Base-by-base conservation (phyloP, 2,797 vertebrate species). In the Eospalax fontanierii region DNA sequence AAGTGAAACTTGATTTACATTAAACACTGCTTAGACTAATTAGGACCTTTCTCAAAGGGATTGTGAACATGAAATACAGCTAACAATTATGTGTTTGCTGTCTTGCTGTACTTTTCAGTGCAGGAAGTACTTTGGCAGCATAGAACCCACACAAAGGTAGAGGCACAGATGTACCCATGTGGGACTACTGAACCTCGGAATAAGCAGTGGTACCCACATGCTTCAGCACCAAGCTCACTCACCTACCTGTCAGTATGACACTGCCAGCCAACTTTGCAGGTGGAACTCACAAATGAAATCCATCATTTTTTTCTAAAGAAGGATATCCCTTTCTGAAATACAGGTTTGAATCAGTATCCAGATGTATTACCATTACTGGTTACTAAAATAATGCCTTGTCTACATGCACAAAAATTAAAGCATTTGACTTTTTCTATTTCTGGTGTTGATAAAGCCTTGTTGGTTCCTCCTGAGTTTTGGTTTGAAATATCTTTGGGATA, bases 1-100 rank as follows among this genome's bases (percentile, higher is more conserved):
- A 97, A 97, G 92, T 94, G 95, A 97, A 96, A 65, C 85, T 97
- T 98, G 97, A 97, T 97, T 98, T 98, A 95, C 96, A 90, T 96
- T 97, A 97, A 98, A 93, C 50, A 59, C 26, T 89, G 73, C 94
- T 96, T 98, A 79, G 81, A 54, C 96, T 98, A 98, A 98, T 98
- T 98, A 92, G 92, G 96, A 81, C 43, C 65, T 97, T 97, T 96
- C 96, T 96, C 80, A 90, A 86, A 95, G 94, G 94, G 96, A 22
- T 90, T 35, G 91, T 61, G 94, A 90, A 66, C 10, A 4, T 96
- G 97, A 97, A 84, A 83, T 96, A 3, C 81, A 65, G 81, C 89
- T 97, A 97, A 97, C 54, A 94, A 96, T 98, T 97, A 97, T 28
- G 68, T 54, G 85, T 22, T 92, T 10, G 1, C 87, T 95, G 79